Percentiles rank a stretch among this genome's conserved stretches.
These are phyloP conservation scores for Invenusta paracnida DNA, from an alignment of 2,888 invertebrate genomes.

Conservation along the genomic window DNA sequence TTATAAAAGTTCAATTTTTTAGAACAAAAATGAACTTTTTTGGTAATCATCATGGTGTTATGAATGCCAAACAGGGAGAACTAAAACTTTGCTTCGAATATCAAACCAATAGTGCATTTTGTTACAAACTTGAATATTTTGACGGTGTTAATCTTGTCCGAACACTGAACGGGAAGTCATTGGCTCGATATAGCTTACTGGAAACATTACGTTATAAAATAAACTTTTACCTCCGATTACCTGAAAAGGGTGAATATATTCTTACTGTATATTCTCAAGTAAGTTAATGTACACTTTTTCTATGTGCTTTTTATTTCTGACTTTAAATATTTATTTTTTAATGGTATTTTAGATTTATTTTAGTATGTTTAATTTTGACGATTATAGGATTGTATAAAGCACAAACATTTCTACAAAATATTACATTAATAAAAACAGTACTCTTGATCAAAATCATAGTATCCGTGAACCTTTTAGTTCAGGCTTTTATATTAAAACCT, in stretches of 20 bases:
- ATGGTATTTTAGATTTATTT: no score
- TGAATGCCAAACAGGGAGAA: constrained; percentile 56
- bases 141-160: background rate
- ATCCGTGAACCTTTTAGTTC: no score
- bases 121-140: background rate
- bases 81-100: constrained; percentile 57
- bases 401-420: no score
- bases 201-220: constrained; percentile 44
- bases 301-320: no score
- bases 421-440: no score
- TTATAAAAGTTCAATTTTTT: constrained; percentile 61
- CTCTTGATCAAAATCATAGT: no score
- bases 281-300: no score
- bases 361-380: no score
- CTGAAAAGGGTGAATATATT: background rate
- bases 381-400: no score
- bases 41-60: constrained; percentile 54
- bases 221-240: constrained; percentile 48
- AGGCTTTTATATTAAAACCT: no score
- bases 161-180: background rate
- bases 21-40: constrained; percentile 57
- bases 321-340: no score
- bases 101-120: background rate
- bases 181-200: background rate
- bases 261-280: constrained; percentile 23